Evolutionary conservation across 2,888 invertebrate species (phyloP), one percentile per base, ranked within the genome.

Genomic region (Polietes domitor): DNA sequence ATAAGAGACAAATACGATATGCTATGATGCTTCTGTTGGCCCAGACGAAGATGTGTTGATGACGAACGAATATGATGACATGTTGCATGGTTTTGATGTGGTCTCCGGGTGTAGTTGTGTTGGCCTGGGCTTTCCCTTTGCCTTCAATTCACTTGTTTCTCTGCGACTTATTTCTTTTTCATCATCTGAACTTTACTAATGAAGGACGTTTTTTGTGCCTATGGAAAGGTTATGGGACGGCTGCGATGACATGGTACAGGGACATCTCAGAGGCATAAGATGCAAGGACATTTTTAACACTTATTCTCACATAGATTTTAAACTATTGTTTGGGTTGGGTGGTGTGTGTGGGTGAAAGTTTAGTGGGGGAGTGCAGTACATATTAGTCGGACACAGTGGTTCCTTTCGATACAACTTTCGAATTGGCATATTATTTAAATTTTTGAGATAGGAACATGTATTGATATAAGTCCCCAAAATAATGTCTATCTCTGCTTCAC

Each of bases 1-100:
- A 72, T 53, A 37, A 53, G 53, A 71, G 53, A 43, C 76, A 73
- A 80, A 83, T 70, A 47, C 74, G 68, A 65, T 55, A 65, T 68
- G 37, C 19, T n/a, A n/a, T n/a, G n/a, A n/a, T n/a, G n/a, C n/a
- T n/a, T n/a, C n/a, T 72, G 61, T 43, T 78, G 55, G 32, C 10
- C 26, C 6, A 70, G 21, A 77, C 37, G 61, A 73, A 77, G 81
- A 84, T 83, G 80, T 80, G 83, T 75, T 84, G 83, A 84, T 81
- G 84, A 84, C 72, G 83, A 83, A 80, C 50, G 77, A 75, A 74
- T 75, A 73, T 81, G 84, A 84, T 81, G 81, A 73, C 68, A 81
- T 78, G 81, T 81, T 81, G 84, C 41, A 79, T 84, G 84, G 28
- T 61, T 79, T 77, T 84, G 84, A 81, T 74, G 58, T 65, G 63